These are phyloP conservation scores for Drosophila kanapiae DNA, from an alignment of 1,140 invertebrate species.

Conservation along the genomic window DNA sequence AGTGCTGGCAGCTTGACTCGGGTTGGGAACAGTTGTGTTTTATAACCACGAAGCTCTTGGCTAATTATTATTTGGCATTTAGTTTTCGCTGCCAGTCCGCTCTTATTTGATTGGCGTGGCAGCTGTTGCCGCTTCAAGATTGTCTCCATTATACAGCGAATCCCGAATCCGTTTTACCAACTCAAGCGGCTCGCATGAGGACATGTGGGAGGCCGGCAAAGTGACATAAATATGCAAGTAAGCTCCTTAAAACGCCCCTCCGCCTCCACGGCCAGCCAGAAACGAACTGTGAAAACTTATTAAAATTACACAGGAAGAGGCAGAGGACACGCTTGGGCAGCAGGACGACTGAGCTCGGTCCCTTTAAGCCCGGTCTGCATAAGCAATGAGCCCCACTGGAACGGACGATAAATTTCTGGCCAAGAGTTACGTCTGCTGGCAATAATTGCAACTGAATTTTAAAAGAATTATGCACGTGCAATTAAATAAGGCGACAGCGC, in stretches of 20 bases:
- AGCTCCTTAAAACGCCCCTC: conserved; percentile 67
- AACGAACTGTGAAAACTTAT: conserved; percentile 69
- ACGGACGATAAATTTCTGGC: conserved; percentile 66
- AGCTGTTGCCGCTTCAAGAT: conserved; percentile 29
- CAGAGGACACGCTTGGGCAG: conserved; percentile 1
- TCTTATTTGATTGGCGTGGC: conserved; percentile 28
- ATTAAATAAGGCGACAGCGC: conserved; percentile 74
- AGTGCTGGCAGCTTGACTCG: conserved; percentile 62
- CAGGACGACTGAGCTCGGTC: conserved; percentile 6
- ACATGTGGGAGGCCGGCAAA: conserved; percentile 18
- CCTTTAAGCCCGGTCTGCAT: conserved; percentile 68
- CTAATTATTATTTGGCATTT: conserved; percentile 64
- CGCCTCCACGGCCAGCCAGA: conserved; percentile 3
- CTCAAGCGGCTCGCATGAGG: conserved; percentile 2
- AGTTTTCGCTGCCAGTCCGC: conserved; percentile 25
- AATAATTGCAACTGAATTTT: conserved; percentile 76
- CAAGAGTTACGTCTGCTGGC: conserved; percentile 50
- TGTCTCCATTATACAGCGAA: conserved; percentile 45
- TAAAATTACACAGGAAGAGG: conserved; percentile 60
- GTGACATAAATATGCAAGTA: conserved; percentile 81
- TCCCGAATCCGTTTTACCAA: conserved; percentile 14
- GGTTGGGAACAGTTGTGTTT: conserved; percentile 59
- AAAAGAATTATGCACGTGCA: conserved; percentile 83
- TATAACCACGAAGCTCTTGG: conserved; percentile 47
- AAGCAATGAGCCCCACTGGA: conserved; percentile 67